Conservation (phyloP, 2,888 invertebrate genomes). For the Dynastes maya region DNA sequence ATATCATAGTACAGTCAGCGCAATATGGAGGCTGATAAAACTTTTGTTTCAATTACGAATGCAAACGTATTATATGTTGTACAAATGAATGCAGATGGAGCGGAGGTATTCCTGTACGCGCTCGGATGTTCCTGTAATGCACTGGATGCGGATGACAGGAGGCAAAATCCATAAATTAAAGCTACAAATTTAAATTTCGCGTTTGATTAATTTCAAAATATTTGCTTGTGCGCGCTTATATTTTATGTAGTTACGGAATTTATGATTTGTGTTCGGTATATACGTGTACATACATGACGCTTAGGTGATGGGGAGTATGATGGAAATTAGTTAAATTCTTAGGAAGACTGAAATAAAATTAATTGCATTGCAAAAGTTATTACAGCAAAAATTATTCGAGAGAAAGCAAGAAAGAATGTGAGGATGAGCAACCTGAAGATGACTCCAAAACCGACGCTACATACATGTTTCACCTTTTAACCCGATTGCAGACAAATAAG, state of each 20-base stretch:
- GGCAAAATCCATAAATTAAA: constrained; percentile 30
- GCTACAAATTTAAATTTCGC: constrained; percentile 30
- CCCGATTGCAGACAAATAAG: no score
- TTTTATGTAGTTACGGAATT: constrained; percentile 7
- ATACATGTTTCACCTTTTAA: no score
- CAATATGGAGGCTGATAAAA: constrained; percentile 20
- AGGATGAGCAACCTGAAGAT: no score
- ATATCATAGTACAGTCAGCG: constrained; percentile 14
- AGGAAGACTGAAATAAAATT: background rate
- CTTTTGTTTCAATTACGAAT: constrained; percentile 30
- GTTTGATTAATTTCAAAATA: constrained; percentile 28
- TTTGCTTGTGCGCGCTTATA: constrained; percentile 2
- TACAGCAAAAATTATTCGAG: background rate
- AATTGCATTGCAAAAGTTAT: background rate
- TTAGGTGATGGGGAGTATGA: no score
- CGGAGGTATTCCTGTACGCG: background rate
- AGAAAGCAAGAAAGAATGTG: no score
- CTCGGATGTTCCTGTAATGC: background rate
- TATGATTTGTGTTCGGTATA: background rate
- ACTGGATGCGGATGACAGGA: constrained; percentile 15
- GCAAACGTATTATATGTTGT: constrained; percentile 23
- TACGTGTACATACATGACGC: background rate
- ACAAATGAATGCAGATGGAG: constrained; percentile 1
- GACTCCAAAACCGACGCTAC: no score
- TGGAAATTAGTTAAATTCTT: no score